A percentile compares a stretch with the other conserved stretches of the same genome.
phyloP scores from a whole-genome alignment of 2,797 vertebrate genomes.

The Danio aesculapii region DNA sequence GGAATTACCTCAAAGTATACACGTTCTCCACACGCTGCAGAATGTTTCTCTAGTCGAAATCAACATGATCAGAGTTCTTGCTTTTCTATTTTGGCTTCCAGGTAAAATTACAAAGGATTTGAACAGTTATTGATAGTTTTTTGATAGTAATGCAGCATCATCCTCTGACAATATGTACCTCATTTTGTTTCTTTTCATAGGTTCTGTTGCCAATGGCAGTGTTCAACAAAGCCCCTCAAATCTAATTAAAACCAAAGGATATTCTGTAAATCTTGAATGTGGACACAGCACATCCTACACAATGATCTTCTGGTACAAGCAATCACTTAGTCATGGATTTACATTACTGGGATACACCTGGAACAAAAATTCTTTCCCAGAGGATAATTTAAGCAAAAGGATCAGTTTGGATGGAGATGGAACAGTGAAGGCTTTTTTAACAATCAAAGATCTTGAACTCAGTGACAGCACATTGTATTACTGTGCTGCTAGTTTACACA shows the following conservation, averaged over 20 bases:
- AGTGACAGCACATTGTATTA: constrained; percentile 64
- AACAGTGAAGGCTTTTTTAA: constrained; percentile 12
- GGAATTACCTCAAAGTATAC: neutral
- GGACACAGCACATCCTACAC: constrained; percentile 20
- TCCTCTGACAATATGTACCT: neutral
- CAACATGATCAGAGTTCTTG: constrained; percentile 17
- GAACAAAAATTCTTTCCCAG: neutral
- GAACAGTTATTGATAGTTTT: neutral
- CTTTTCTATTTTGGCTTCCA: constrained; percentile 1
- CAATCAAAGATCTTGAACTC: neutral
- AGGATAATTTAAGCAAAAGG: constrained; percentile 12
- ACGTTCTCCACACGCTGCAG: too few relatives aligned
- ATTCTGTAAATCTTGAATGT: constrained; percentile 57
- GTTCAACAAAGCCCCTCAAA: constrained; percentile 49
- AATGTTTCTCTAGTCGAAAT: neutral
- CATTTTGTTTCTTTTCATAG: constrained; percentile 2
- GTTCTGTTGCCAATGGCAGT: neutral
- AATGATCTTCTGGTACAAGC: constrained; percentile 69
- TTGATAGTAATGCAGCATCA: too few relatives aligned
- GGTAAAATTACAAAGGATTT: neutral
- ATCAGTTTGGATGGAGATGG: constrained; percentile 4
- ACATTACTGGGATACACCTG: constrained; percentile 58
- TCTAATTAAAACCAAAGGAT: constrained; percentile 13
- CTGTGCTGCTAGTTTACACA: constrained; percentile 67
- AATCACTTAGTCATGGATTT: neutral